Evolutionary conservation across 1,140 invertebrate species (phyloP).

Genomic region (Pogonognathellus flavescens): DNA sequence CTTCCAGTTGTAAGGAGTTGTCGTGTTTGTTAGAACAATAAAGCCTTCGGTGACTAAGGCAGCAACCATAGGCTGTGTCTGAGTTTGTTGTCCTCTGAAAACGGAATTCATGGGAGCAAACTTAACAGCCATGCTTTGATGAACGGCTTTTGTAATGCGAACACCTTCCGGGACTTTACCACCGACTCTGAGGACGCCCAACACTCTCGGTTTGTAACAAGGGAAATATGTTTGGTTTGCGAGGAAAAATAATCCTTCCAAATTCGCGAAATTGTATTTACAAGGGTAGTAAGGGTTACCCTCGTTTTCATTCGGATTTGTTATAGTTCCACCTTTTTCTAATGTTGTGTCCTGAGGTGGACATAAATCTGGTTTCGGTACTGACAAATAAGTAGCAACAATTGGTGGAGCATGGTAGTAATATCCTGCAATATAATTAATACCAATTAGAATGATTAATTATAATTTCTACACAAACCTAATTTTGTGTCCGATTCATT

Average conservation of each 20-base stretch:
- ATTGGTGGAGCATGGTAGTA: no score
- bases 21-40: background rate
- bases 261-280: background rate
- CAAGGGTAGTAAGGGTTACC: background rate
- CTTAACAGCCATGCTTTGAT: constrained; percentile 4
- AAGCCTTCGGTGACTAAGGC: constrained; percentile 1
- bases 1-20: background rate
- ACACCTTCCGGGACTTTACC: background rate
- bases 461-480: no score
- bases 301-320: background rate
- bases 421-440: no score
- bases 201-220: background rate
- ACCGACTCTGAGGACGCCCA: background rate
- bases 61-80: background rate
- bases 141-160: background rate
- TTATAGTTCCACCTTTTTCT: background rate
- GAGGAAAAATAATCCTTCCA: background rate
- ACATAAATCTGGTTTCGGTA: no score
- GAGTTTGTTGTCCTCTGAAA: background rate
- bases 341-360: no score
- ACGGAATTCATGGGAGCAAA: background rate
- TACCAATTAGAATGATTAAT: no score
- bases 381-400: no score
- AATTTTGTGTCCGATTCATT: no score
- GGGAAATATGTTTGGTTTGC: constrained; percentile 3